These are phyloP conservation scores for Colletes latitarsis DNA, from an alignment of 1,140 invertebrate genomes.

Conservation along the genomic window DNA sequence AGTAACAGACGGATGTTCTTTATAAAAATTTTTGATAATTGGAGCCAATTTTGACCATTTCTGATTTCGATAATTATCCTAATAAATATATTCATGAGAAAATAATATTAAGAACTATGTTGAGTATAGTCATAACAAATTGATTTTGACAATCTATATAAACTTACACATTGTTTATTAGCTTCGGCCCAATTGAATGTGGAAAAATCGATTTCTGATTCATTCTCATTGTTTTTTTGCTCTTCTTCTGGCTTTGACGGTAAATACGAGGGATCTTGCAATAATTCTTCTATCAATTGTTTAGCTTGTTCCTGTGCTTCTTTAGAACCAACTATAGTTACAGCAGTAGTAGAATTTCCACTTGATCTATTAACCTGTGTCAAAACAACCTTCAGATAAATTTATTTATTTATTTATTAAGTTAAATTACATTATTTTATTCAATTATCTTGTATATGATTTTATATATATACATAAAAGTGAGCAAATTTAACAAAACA, in stretches of 20 bases:
- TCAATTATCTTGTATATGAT: slow-evolving; percentile 9
- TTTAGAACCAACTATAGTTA: slow-evolving; percentile 81
- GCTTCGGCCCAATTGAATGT: slow-evolving; percentile 32
- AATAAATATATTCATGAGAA: slow-evolving; percentile 59
- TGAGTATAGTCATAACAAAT: not conserved
- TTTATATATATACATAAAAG: not conserved
- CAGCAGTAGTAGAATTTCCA: slow-evolving; percentile 74
- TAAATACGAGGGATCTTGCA: slow-evolving; percentile 33
- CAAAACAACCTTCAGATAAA: slow-evolving; percentile 24
- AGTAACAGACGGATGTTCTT: slow-evolving; percentile 87
- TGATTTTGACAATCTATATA: slow-evolving; percentile 11
- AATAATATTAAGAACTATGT: not conserved
- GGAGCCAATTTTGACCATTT: slow-evolving; percentile 85
- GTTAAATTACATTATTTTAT: slow-evolving; percentile 5
- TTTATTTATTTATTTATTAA: not conserved
- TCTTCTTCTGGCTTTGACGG: not conserved
- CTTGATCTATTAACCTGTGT: slow-evolving; percentile 70
- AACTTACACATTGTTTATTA: slow-evolving; percentile 55
- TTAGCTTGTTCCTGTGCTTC: slow-evolving; percentile 81
- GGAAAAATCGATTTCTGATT: slow-evolving; percentile 25
- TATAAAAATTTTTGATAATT: slow-evolving; percentile 92
- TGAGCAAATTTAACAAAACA: no score
- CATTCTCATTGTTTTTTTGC: not conserved
- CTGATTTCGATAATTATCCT: slow-evolving; percentile 82
- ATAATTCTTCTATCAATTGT: slow-evolving; percentile 81